Evolutionary conservation across 2,888 invertebrate genomes (phyloP).

Genomic region (Mythimna albipuncta): DNA sequence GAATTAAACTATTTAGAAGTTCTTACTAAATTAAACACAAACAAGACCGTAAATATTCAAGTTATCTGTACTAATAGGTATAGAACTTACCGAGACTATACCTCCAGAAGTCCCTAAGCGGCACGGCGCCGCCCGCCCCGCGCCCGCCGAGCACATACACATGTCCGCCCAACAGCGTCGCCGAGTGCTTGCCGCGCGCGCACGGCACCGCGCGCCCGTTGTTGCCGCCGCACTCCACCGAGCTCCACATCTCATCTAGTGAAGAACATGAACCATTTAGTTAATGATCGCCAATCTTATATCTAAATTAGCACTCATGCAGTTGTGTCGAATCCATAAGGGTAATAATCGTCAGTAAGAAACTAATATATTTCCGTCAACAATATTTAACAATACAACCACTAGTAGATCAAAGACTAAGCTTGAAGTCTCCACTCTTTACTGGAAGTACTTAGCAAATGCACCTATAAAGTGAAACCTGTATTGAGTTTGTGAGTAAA

Average conservation of each 20-base stretch:
- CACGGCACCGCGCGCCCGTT: constrained; percentile 86
- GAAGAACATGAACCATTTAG: neutral
- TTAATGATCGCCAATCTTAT: neutral
- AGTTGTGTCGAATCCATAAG: neutral
- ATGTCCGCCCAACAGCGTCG: constrained; percentile 94
- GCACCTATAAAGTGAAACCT: neutral
- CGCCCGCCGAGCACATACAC: constrained; percentile 96
- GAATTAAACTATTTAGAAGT: neutral
- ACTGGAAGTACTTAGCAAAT: neutral
- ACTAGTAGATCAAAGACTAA: neutral
- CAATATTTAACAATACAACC: neutral
- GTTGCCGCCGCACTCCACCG: constrained; percentile 77
- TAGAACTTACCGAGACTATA: constrained; percentile 92
- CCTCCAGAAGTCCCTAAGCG: constrained; percentile 96
- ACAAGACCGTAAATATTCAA: neutral
- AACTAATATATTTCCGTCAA: neutral
- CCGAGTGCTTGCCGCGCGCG: constrained; percentile 95
- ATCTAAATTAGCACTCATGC: neutral
- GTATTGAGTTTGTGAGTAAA: neutral
- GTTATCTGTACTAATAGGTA: neutral
- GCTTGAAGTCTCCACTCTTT: neutral
- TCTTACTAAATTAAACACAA: neutral
- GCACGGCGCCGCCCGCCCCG: constrained; percentile 95
- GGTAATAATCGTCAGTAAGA: neutral
- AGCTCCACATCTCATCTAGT: constrained; percentile 85